Evolutionary conservation across 2,797 vertebrate species (phyloP).

Genomic region (Acanthopagrus latus): DNA sequence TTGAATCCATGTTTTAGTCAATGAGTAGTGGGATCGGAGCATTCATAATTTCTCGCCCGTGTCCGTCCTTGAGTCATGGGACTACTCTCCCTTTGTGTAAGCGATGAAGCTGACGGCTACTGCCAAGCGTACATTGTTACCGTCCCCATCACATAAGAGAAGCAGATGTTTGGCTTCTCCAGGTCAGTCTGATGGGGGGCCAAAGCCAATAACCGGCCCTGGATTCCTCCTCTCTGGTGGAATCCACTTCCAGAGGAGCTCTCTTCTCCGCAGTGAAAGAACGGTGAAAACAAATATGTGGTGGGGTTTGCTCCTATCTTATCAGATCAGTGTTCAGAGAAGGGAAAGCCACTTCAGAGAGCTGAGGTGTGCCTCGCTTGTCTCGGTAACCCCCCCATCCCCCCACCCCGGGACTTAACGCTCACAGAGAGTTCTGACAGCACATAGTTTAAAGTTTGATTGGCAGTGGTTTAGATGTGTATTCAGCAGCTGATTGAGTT

Average conservation of each 20-base stretch:
- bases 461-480: slow-evolving; percentile 41
- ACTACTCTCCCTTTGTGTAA: slow-evolving; percentile 42
- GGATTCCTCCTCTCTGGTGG: slow-evolving; percentile 43
- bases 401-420: slow-evolving; percentile 21
- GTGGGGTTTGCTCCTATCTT: slow-evolving; percentile 71
- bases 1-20: slow-evolving; percentile 74
- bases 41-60: slow-evolving; percentile 55
- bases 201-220: slow-evolving; percentile 56
- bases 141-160: slow-evolving; percentile 58
- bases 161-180: slow-evolving; percentile 68
- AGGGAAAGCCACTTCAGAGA: slow-evolving; percentile 70
- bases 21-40: slow-evolving; percentile 68
- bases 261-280: slow-evolving; percentile 42
- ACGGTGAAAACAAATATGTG: slow-evolving; percentile 72
- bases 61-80: slow-evolving; percentile 62
- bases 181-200: slow-evolving; percentile 39
- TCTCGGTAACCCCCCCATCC: slow-evolving; percentile 22
- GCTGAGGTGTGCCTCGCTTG: slow-evolving; percentile 58
- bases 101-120: neutral
- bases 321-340: slow-evolving; percentile 80
- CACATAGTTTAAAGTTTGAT: slow-evolving; percentile 45
- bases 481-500: slow-evolving; percentile 51
- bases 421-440: slow-evolving; percentile 36
- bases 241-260: slow-evolving; percentile 55
- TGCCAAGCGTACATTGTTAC: slow-evolving; percentile 54